Percentiles rank a stretch among this genome's conserved stretches.
phyloP scores from a whole-genome alignment of 2,113 vertebrate genomes.

The Oophaga pumilio region DNA sequence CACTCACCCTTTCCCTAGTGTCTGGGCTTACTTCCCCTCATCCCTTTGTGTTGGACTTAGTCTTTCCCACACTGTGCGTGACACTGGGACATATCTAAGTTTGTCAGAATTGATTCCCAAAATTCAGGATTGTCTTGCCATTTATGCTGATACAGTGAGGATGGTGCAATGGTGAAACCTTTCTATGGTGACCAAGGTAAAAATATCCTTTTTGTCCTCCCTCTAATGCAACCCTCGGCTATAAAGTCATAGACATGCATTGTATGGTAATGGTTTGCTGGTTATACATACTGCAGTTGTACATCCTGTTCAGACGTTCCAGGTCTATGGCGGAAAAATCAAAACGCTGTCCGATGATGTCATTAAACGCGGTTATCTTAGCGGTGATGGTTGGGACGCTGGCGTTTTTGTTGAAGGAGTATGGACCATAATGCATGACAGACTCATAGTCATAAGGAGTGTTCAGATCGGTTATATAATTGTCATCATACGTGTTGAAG shows the following conservation, averaged over 20 bases:
- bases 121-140: too few species aligned
- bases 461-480: conserved; percentile 85
- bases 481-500: conserved; percentile 81
- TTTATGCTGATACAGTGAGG: too few species aligned
- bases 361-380: conserved; percentile 85
- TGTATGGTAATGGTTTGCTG: background rate
- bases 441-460: conserved; percentile 93
- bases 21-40: too few species aligned
- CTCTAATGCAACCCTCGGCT: background rate
- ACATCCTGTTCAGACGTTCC: conserved; percentile 88
- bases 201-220: background rate
- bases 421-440: conserved; percentile 85
- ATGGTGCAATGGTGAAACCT: background rate
- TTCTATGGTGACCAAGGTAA: background rate
- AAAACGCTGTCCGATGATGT: conserved; percentile 87
- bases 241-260: background rate
- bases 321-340: conserved; percentile 84
- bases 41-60: too few species aligned
- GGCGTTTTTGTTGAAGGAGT: conserved; percentile 86
- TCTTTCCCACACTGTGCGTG: too few species aligned
- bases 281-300: conserved; percentile 86
- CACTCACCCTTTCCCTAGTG: too few species aligned
- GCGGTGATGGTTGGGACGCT: conserved; percentile 84
- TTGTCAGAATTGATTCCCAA: too few species aligned
- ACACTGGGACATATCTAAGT: too few species aligned